These are phyloP conservation scores for Heliconius ismenius DNA, from an alignment of 2,888 invertebrate genomes.

Conservation along the genomic window DNA sequence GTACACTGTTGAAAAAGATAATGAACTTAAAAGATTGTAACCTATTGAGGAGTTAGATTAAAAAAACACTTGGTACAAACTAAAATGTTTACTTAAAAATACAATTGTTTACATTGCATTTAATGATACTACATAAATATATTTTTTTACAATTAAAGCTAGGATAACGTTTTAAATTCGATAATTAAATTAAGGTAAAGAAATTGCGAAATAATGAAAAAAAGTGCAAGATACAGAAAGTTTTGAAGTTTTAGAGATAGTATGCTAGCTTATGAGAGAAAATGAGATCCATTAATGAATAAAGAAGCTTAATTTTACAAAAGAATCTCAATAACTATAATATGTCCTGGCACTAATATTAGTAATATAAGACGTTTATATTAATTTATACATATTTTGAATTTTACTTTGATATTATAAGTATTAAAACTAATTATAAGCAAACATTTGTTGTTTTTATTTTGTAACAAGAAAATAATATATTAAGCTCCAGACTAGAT, in stretches of 20 bases:
- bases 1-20: slow-evolving; percentile 83
- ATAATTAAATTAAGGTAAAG: background rate
- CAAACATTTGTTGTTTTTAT: background rate
- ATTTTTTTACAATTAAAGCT: slow-evolving; percentile 18
- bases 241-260: background rate
- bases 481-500: background rate
- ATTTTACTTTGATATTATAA: background rate
- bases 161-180: slow-evolving; percentile 10
- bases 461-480: slow-evolving; percentile 3
- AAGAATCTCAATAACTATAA: slow-evolving; percentile 31
- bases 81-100: slow-evolving; percentile 40
- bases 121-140: slow-evolving; percentile 14
- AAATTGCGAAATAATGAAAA: slow-evolving; percentile 14
- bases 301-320: slow-evolving; percentile 16
- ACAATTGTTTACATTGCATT: slow-evolving; percentile 20
- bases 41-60: background rate
- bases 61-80: slow-evolving; percentile 33
- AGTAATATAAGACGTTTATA: background rate
- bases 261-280: slow-evolving; percentile 3
- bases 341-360: slow-evolving; percentile 4
- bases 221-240: slow-evolving; percentile 5
- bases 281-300: slow-evolving; percentile 34
- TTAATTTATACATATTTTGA: background rate
- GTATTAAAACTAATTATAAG: background rate
- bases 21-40: slow-evolving; percentile 80